Conservation (phyloP, 2,888 invertebrate species). For the Ochlodes sylvanus region DNA sequence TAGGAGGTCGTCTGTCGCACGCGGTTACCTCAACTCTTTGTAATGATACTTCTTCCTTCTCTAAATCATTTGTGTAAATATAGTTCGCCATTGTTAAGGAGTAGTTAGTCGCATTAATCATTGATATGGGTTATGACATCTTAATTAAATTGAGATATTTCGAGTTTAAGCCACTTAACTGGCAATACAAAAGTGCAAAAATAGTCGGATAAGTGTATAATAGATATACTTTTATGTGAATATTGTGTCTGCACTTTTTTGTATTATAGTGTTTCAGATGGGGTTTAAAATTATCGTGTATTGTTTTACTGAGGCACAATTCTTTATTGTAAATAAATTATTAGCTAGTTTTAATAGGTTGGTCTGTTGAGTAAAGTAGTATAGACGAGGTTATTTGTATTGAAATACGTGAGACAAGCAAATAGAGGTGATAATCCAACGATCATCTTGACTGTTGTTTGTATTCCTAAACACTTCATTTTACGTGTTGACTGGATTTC, state of each 20-base stretch:
- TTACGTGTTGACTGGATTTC: background rate
- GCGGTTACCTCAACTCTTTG: constrained; percentile 57
- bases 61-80: constrained; percentile 71
- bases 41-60: constrained; percentile 74
- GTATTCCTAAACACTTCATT: background rate
- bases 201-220: constrained; percentile 78
- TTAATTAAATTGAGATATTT: constrained; percentile 83
- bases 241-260: constrained; percentile 79
- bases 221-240: constrained; percentile 79
- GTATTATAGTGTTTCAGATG: constrained; percentile 73
- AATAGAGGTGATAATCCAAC: background rate
- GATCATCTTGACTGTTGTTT: background rate
- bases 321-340: constrained; percentile 79
- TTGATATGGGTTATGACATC: constrained; percentile 76
- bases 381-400: constrained; percentile 45
- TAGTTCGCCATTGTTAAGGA: constrained; percentile 65
- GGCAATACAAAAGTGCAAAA: constrained; percentile 84
- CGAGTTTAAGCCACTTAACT: constrained; percentile 81
- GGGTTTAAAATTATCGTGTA: constrained; percentile 71
- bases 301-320: constrained; percentile 79
- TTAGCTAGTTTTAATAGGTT: constrained; percentile 72
- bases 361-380: constrained; percentile 66
- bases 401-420: constrained; percentile 41
- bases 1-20: constrained; percentile 38
- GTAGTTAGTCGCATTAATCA: constrained; percentile 66